Evolutionary conservation across 2,888 invertebrate species (phyloP).

Genomic region (Cinara cedri): DNA sequence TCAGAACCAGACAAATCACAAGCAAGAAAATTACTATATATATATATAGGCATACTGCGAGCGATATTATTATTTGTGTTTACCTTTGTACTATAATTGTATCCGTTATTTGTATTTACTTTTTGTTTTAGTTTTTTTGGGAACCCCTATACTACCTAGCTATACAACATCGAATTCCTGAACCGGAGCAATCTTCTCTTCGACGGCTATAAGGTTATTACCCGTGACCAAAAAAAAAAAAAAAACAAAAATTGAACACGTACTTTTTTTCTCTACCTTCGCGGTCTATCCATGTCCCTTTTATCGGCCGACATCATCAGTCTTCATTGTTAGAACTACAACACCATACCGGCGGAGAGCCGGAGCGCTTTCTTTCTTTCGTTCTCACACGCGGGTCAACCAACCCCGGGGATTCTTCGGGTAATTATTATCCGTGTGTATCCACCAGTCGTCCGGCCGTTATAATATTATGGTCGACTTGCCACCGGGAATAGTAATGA

Average conservation of each 20-base stretch:
- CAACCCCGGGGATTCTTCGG: slow-evolving; percentile 54
- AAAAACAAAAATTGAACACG: slow-evolving; percentile 53
- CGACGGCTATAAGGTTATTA: slow-evolving; percentile 49
- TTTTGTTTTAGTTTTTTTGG: slow-evolving; percentile 32
- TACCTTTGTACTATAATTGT: no score
- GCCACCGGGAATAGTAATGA: slow-evolving; percentile 57
- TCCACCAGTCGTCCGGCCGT: slow-evolving; percentile 52
- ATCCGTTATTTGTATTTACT: background rate
- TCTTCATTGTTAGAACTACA: slow-evolving; percentile 49
- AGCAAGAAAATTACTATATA: no score
- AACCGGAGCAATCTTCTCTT: slow-evolving; percentile 49
- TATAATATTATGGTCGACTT: slow-evolving; percentile 55
- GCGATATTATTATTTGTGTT: no score
- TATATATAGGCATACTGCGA: no score
- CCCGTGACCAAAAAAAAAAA: slow-evolving; percentile 51
- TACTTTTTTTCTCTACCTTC: slow-evolving; percentile 40
- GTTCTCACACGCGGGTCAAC: slow-evolving; percentile 53
- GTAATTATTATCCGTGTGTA: slow-evolving; percentile 56
- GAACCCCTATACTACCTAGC: slow-evolving; percentile 51
- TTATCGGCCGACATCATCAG: slow-evolving; percentile 56
- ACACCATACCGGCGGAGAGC: background rate
- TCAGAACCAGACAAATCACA: no score
- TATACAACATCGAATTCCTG: slow-evolving; percentile 43
- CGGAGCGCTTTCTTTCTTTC: slow-evolving; percentile 52
- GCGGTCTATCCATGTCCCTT: slow-evolving; percentile 31